Percentiles rank a stretch among this genome's conserved stretches.
These are phyloP conservation scores for Calycopis cecrops DNA, from an alignment of 1,140 invertebrate species.

Conservation along the genomic window DNA sequence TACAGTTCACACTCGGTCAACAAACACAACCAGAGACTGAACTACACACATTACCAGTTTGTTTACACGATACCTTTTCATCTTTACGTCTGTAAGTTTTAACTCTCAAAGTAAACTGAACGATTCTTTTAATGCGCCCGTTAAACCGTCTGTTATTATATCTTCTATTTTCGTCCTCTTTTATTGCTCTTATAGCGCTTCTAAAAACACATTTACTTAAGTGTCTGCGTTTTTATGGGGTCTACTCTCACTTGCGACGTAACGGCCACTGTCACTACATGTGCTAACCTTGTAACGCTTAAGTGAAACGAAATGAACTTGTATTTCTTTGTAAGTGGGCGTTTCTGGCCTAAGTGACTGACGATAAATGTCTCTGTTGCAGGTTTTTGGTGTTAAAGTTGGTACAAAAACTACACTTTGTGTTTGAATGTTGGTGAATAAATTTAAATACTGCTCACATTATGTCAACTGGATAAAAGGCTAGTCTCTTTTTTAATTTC, in stretches of 20 bases:
- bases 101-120: constrained; percentile 24
- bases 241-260: constrained; percentile 13
- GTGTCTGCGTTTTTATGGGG: constrained; percentile 34
- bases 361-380: too few relatives aligned
- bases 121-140: constrained; percentile 34
- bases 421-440: too few relatives aligned
- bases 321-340: too few relatives aligned
- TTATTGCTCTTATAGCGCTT: constrained; percentile 36
- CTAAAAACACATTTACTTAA: constrained; percentile 37
- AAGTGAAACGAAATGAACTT: too few relatives aligned
- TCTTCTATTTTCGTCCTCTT: constrained; percentile 40
- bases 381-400: too few relatives aligned
- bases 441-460: too few relatives aligned
- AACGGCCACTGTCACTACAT: constrained; percentile 14
- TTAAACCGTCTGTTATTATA: constrained; percentile 36
- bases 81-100: constrained; percentile 36
- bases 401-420: too few relatives aligned
- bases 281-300: neutral
- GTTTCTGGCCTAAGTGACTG: too few relatives aligned
- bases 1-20: neutral
- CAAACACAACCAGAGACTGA: neutral
- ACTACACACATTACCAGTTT: constrained; percentile 21
- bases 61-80: constrained; percentile 33
- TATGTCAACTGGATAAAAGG: too few relatives aligned
- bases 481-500: too few relatives aligned